Base-by-base conservation (phyloP, 2,797 vertebrate species). In the Knipowitschia caucasica region DNA sequence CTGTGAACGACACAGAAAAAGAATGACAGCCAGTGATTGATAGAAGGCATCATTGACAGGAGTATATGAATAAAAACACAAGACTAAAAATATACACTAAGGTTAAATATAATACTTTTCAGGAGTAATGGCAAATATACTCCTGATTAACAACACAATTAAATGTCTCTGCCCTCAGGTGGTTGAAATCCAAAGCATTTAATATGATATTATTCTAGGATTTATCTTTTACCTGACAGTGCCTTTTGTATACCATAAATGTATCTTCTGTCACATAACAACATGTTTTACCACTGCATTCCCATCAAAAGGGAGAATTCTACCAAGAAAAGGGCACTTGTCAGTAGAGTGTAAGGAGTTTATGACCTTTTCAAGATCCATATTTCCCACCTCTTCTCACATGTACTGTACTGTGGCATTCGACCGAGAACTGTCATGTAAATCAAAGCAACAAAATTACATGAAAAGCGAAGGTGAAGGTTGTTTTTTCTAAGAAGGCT, bases 121-220 rank as follows among this genome's bases (percentile, higher is more conserved):
- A 62, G 69, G 81, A 76, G 81, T 86, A 85, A 86, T 77, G 66
- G 72, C 67, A 82, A n/a, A n/a, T n/a, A n/a, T n/a, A n/a, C n/a
- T n/a, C 71, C 69, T 66, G 56, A 70, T 65, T 25, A 4, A 47
- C 58, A 58, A 53, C 45, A 29, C 61, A 44, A 46, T 67, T 65
- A 67, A 65, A 56, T 71, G 70, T 77, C 62, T 61, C 56, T 59
- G 64, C 50, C 62, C 60, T 62, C 65, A 77, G 67, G 80, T 68
- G 69, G 58, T 34, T 33, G 5, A 80, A 78, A 78, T 71, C 53
- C 53, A 33, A 5, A 33, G 31, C 7, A 62, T 42, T 50, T 51
- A 61, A 55, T 63, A 69, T 50, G 67, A 67, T 77, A 64, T 63
- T 36, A 7, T 53, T 25, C 42, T 40, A 71, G 64, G 61, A 68